Evolutionary conservation across 2,888 invertebrate species (phyloP).

Genomic region (Anaspis maculata): DNA sequence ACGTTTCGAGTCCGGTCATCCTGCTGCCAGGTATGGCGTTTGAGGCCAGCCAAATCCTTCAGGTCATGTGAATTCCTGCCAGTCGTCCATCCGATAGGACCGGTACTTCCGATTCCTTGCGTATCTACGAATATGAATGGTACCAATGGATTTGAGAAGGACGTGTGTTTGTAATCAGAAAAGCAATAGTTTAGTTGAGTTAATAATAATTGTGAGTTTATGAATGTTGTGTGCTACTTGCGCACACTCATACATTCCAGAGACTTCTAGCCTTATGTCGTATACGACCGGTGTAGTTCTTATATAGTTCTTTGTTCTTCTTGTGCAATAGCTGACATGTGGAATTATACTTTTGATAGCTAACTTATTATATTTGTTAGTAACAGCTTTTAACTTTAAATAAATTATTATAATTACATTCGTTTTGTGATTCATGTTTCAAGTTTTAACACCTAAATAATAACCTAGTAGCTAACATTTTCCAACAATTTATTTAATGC

Average conservation of each 20-base stretch:
- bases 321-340: conserved; percentile 38
- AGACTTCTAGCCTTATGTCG: conserved; percentile 38
- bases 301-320: conserved; percentile 28
- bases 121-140: not conserved
- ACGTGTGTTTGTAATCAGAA: conserved; percentile 13
- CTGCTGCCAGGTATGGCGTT: conserved; percentile 85
- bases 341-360: conserved; percentile 32
- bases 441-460: no score
- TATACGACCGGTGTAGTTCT: conserved; percentile 39
- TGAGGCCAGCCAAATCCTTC: conserved; percentile 84
- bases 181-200: conserved; percentile 29
- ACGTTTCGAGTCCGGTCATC: conserved; percentile 80
- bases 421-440: no score
- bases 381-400: conserved; percentile 36
- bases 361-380: conserved; percentile 35
- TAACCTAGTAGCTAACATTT: no score
- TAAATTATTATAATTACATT: conserved; percentile 28
- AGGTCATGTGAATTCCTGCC: conserved; percentile 49
- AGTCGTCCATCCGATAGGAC: conserved; percentile 9
- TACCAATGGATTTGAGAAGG: conserved; percentile 6
- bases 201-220: conserved; percentile 14
- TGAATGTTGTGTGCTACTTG: conserved; percentile 13
- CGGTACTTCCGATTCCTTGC: conserved; percentile 9
- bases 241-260: conserved; percentile 19
- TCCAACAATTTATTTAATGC: no score